Evolutionary conservation across 2,797 vertebrate genomes (phyloP).

Genomic region (Muscicapa striata): DNA sequence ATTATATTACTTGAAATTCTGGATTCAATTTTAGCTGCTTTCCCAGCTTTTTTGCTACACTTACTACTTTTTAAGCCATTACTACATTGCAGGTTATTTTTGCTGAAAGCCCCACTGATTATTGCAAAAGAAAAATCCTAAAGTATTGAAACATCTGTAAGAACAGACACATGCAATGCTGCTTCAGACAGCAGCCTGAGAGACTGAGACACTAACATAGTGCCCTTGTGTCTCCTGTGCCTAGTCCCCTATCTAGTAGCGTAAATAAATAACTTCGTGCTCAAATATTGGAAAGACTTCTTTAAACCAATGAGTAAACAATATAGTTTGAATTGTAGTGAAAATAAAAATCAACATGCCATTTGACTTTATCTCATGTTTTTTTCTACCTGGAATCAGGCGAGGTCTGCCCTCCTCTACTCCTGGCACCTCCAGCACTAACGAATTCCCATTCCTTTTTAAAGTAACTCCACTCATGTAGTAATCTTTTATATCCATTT

Average conservation of each 20-base stretch:
- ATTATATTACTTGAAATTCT: background rate
- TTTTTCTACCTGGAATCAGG: conserved; percentile 79
- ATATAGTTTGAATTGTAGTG: background rate
- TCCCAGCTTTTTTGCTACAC: background rate
- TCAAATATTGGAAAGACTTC: background rate
- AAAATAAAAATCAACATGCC: background rate
- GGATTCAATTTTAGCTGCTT: background rate
- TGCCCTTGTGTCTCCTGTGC: no score
- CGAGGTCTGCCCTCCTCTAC: conserved; percentile 86
- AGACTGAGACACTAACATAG: background rate
- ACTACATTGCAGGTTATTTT: background rate
- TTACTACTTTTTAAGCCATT: background rate
- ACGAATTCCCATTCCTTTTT: conserved; percentile 78
- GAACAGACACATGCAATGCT: background rate
- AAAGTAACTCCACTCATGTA: conserved; percentile 82
- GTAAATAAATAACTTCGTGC: background rate
- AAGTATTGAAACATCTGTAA: background rate
- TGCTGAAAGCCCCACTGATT: background rate
- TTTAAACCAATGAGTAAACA: background rate
- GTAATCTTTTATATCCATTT: conserved; percentile 84
- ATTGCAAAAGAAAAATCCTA: background rate
- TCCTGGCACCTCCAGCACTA: conserved; percentile 88
- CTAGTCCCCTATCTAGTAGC: background rate
- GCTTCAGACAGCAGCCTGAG: background rate
- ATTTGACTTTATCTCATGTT: background rate